These are phyloP conservation scores for Perizoma affinitatum DNA, from an alignment of 2,888 invertebrate genomes.

Conservation along the genomic window DNA sequence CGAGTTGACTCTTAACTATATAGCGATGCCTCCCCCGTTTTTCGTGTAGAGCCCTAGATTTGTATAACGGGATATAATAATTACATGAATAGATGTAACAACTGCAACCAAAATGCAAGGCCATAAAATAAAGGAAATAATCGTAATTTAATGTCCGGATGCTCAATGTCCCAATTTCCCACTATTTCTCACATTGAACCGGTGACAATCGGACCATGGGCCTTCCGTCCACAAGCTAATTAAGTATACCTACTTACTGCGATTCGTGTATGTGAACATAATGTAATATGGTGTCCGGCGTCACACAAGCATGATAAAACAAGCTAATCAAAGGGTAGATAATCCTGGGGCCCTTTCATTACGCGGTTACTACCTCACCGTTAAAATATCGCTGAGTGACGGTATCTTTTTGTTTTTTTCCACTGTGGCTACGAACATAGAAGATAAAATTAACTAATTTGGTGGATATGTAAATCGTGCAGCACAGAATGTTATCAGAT, in stretches of 20 bases:
- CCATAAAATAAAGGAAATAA: no score
- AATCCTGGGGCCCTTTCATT: slow-evolving; percentile 35
- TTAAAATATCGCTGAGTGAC: slow-evolving; percentile 46
- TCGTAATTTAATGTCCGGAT: slow-evolving; percentile 45
- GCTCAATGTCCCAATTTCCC: slow-evolving; percentile 50
- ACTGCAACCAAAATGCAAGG: slow-evolving; percentile 27
- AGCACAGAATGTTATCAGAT: slow-evolving; percentile 62
- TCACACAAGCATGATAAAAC: slow-evolving; percentile 21
- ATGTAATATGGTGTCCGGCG: slow-evolving; percentile 42
- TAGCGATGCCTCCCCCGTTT: no score
- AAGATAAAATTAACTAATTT: slow-evolving; percentile 41
- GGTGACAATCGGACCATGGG: slow-evolving; percentile 46
- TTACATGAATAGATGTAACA: no score
- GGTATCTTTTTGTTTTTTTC: slow-evolving; percentile 44
- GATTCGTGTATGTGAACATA: slow-evolving; percentile 47
- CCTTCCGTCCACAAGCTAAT: slow-evolving; percentile 35
- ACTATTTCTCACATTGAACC: slow-evolving; percentile 46
- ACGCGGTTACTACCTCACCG: slow-evolving; percentile 33
- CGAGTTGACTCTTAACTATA: no score
- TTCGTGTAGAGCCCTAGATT: no score
- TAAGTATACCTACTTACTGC: slow-evolving; percentile 57
- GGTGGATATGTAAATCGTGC: slow-evolving; percentile 59
- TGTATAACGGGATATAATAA: no score
- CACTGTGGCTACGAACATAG: slow-evolving; percentile 40
- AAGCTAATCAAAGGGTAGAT: slow-evolving; percentile 8